Conservation (phyloP, 1,140 invertebrate species). For the Lucilia sericata region DNA sequence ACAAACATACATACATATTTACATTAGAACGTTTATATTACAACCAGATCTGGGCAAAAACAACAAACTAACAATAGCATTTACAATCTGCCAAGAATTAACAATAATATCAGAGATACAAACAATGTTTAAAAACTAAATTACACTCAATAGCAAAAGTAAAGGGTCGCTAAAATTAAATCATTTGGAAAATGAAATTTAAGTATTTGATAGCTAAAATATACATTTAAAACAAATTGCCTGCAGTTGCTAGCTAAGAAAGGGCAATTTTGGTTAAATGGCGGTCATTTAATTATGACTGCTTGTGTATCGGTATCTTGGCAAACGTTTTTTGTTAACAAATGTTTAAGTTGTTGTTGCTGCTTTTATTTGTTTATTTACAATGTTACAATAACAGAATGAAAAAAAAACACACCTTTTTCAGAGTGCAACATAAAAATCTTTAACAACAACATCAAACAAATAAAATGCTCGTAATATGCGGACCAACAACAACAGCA, state of each 20-base stretch:
- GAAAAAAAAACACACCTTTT: conserved; percentile 28
- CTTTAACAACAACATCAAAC: background rate
- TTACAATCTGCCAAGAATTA: conserved; percentile 1
- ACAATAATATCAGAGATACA: background rate
- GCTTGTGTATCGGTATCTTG: background rate
- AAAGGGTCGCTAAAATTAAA: too few relatives aligned
- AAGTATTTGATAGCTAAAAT: too few relatives aligned
- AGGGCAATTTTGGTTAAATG: conserved; percentile 11
- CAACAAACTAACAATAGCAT: conserved; percentile 26
- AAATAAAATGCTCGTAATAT: conserved; percentile 19
- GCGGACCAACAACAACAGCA: background rate
- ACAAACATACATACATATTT: background rate
- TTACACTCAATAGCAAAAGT: too few relatives aligned
- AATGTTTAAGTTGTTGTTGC: background rate
- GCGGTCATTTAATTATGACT: conserved; percentile 34
- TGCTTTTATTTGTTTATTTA: background rate
- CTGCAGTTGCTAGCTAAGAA: background rate
- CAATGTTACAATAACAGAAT: background rate
- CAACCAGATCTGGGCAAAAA: conserved; percentile 28
- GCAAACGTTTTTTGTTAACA: too few relatives aligned
- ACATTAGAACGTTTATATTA: conserved; percentile 33
- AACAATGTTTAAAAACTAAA: too few relatives aligned
- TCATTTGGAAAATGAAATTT: too few relatives aligned
- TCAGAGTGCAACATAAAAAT: conserved; percentile 13
- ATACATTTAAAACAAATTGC: background rate